Conservation (phyloP, 2,888 invertebrate species). For the Rhingia rostrata region DNA sequence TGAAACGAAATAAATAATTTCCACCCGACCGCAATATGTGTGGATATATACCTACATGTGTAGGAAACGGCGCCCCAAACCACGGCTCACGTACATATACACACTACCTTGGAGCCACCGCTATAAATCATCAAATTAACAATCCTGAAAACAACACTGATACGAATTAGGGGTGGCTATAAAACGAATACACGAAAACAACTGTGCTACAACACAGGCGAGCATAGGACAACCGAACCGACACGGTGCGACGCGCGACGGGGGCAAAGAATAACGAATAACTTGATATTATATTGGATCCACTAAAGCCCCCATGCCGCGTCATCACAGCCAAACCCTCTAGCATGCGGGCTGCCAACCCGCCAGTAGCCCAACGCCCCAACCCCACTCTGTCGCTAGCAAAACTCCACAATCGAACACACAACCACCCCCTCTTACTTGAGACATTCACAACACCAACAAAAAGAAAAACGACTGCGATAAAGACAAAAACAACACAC, state of each 20-base stretch:
- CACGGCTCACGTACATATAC: slow-evolving; percentile 44
- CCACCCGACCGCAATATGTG: slow-evolving; percentile 64
- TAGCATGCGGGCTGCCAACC: slow-evolving; percentile 51
- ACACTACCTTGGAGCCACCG: slow-evolving; percentile 70
- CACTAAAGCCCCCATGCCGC: slow-evolving; percentile 34
- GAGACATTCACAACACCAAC: slow-evolving; percentile 38
- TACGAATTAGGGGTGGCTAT: slow-evolving; percentile 75
- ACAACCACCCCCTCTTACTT: slow-evolving; percentile 38
- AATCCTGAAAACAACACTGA: slow-evolving; percentile 76
- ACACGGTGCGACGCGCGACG: slow-evolving; percentile 24
- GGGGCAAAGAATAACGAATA: slow-evolving; percentile 68
- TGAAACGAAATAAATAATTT: slow-evolving; percentile 73
- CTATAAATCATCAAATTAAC: slow-evolving; percentile 76
- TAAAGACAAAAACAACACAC: slow-evolving; percentile 66
- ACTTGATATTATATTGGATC: slow-evolving; percentile 69
- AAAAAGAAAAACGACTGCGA: slow-evolving; percentile 64
- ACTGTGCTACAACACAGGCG: slow-evolving; percentile 65
- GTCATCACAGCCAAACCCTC: slow-evolving; percentile 43
- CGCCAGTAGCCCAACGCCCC: slow-evolving; percentile 42
- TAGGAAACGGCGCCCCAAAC: slow-evolving; percentile 35
- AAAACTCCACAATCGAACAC: not conserved
- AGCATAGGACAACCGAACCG: slow-evolving; percentile 46
- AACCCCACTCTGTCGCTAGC: slow-evolving; percentile 15
- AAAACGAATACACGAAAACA: slow-evolving; percentile 75
- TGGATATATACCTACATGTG: slow-evolving; percentile 34